These are phyloP conservation scores for Seira musarum DNA, from an alignment of 2,888 invertebrate species.

Conservation along the genomic window DNA sequence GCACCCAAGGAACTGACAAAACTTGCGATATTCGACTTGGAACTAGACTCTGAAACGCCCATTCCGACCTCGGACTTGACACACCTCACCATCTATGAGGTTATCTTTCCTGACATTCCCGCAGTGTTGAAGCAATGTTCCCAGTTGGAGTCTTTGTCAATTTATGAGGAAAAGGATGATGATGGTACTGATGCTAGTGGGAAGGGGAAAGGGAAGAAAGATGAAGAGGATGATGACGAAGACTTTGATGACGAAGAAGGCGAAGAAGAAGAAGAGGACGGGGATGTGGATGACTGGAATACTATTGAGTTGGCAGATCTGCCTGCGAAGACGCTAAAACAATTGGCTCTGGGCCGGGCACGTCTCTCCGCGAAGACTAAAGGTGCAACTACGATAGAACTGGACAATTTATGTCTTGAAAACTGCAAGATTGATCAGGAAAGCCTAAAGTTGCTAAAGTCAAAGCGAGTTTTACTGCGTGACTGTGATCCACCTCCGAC, in stretches of 20 bases:
- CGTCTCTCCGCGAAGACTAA: conserved; percentile 41
- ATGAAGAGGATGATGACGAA: conserved; percentile 44
- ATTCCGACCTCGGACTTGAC: conserved; percentile 50
- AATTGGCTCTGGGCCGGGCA: conserved; percentile 31
- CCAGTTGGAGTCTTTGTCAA: conserved; percentile 37
- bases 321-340: conserved; percentile 28
- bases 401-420: conserved; percentile 36
- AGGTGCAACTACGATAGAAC: conserved; percentile 37
- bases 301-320: conserved; percentile 42
- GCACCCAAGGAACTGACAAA: conserved; percentile 40
- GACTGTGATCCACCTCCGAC: conserved; percentile 52
- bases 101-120: conserved; percentile 47
- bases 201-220: conserved; percentile 5
- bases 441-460: conserved; percentile 46
- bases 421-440: conserved; percentile 49
- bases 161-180: conserved; percentile 50
- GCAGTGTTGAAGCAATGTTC: conserved; percentile 40
- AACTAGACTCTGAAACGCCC: conserved; percentile 26
- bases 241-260: conserved; percentile 36
- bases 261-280: conserved; percentile 54
- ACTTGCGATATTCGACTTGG: conserved; percentile 47
- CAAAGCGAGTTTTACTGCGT: conserved; percentile 35
- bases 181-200: conserved; percentile 1
- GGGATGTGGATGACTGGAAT: conserved; percentile 52
- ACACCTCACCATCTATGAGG: conserved; percentile 46